Evolutionary conservation across 2,113 vertebrate genomes (phyloP), one percentile per base, ranked within the genome.

Genomic region (Oreotrochilus melanogaster): DNA sequence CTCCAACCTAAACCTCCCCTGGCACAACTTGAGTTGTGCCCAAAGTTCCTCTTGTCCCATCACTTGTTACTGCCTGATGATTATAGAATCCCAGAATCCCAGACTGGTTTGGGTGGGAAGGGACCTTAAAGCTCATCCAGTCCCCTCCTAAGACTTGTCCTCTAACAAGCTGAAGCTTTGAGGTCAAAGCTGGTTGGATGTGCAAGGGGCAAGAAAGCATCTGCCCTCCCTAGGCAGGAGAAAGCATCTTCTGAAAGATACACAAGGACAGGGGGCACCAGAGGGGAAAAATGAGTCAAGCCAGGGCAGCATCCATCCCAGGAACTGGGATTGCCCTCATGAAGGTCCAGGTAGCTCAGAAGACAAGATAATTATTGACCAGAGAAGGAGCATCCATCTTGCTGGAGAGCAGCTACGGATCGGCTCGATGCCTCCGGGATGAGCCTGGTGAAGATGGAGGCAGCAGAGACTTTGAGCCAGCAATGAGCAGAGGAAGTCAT

Each of bases 381-480:
- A 39, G 10, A 39, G 39, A 39, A 39, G 11, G 39, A 39, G 39
- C 11, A 39, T 47, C 14, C 0, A 0, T 19, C 35, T 61, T 33
- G 14, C 0, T 14, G 62, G 27, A 56, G 42, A 54, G 23, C 33
- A 64, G 37, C 56, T 50, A 31, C 7, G 2, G 43, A 54, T 14
- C 31, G 8, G 5, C 47, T 80, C 42, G 10, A 64, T 61, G 50
- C 61, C 30, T 30, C 80, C 91, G 45, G 60, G 28, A 18, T 1
- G 25, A 6, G 1, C 0, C 31, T 2, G 50, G 54, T 18, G 72
- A 31, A 53, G 48, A 66, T 0, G 8, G 73, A 81, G 69, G 71
- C 82, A 88, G 74, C 57, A 3, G 17, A 15, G 56, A 2, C 88
- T 94, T 70, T 76, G 88, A 80, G 80, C 10, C 30, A n/a, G 61